These are phyloP conservation scores for Cyanoderma ruficeps DNA, from an alignment of 2,113 vertebrate genomes.

Conservation along the genomic window DNA sequence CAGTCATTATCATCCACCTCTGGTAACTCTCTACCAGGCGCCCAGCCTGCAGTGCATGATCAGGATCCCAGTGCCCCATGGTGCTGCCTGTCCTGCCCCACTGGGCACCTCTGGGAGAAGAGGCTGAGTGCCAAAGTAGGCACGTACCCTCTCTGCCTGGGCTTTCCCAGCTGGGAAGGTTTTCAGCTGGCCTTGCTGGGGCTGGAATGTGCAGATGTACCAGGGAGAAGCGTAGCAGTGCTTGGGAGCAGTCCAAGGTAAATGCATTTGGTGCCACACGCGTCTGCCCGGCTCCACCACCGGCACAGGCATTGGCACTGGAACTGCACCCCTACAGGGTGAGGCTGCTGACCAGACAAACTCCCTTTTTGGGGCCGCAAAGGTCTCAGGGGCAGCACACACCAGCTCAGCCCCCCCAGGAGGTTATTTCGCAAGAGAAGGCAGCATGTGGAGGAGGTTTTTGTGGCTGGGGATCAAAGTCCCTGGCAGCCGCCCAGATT, in stretches of 20 bases:
- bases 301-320: neutral
- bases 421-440: neutral
- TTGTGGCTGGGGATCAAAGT: slow-evolving; percentile 27
- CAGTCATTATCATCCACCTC: neutral
- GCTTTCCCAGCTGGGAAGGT: neutral
- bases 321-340: neutral
- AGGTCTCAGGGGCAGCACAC: neutral
- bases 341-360: neutral
- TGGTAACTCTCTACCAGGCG: neutral
- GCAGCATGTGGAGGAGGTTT: neutral
- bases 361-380: neutral
- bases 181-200: neutral
- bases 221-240: neutral
- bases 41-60: neutral
- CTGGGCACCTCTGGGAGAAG: neutral
- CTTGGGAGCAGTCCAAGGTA: neutral
- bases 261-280: neutral
- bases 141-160: neutral
- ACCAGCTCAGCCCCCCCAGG: neutral
- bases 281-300: neutral
- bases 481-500: neutral
- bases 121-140: neutral
- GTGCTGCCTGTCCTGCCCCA: neutral
- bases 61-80: neutral
- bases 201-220: neutral